Base-by-base conservation (phyloP, 1,140 invertebrate species). In the Mya arenaria region DNA sequence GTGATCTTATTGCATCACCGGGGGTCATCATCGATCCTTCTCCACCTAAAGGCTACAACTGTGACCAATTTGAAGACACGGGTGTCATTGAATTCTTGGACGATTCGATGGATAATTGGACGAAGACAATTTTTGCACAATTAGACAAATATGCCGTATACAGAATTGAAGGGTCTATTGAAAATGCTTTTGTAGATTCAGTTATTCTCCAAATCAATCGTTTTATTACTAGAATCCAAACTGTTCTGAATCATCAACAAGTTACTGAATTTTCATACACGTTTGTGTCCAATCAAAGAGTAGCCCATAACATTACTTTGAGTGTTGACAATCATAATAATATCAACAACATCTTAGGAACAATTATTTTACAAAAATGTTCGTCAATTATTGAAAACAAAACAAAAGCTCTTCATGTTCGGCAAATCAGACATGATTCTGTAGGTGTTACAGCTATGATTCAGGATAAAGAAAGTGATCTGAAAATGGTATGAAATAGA, bases 21-120 rank as follows among this genome's bases (percentile, higher is more conserved):
- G 36, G 48, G 25, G 65, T 83, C 13, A 36, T 71, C 10, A 55
- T 85, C 34, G 84, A 85, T 68, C 44, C 68, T 17, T 79, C 80
- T 19, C 58, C 73, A 13, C 84, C 84, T 28, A 52, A 72, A 32
- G 19, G 28, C 37, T 30, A 6, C 37, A 34, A 1, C 28, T 65
- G 62, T 65, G 48, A 23, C 19, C 25, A 17, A 17, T n/a, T 23
- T 52, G 25, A 52, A 52, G 4, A 1, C 25, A 52, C 25, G 4
- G 17, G 25, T n/a, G 25, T 52, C 25, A 23, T n/a, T 52, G 48
- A n/a, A n/a, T 52, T 23, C 25, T 23, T 17, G 17, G 25, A 17
- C 19, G 48, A n/a, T 52, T n/a, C 48, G 4, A 10, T n/a, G 4
- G 48, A 52, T 23, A 52, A 23, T 52, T 23, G 19, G 2, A n/a